Evolutionary conservation across 2,797 vertebrate genomes (phyloP).

Genomic region (Bryconaethiops microstoma): DNA sequence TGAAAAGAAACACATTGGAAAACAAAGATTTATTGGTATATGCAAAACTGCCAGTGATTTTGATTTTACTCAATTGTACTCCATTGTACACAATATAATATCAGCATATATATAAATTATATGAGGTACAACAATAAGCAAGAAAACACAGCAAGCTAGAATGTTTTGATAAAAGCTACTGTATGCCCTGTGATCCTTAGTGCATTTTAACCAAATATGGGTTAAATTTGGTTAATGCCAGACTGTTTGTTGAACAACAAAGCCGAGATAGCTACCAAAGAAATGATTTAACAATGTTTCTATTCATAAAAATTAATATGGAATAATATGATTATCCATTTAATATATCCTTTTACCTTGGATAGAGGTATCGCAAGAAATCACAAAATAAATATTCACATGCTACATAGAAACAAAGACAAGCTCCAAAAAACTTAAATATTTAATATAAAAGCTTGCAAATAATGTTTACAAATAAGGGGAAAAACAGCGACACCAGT

Average conservation of each 20-base stretch:
- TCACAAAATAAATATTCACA: slow-evolving; percentile 16
- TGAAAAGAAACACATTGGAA: neutral
- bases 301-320: neutral
- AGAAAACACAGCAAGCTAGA: neutral
- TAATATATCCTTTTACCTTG: neutral
- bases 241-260: neutral
- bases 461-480: slow-evolving; percentile 1
- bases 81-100: neutral
- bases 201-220: slow-evolving; percentile 16
- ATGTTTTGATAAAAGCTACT: neutral
- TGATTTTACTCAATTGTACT: too few species aligned
- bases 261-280: neutral
- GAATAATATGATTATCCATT: neutral
- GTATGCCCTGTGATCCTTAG: neutral
- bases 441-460: neutral
- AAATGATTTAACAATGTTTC: neutral
- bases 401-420: neutral
- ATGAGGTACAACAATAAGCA: neutral
- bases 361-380: neutral
- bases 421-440: slow-evolving; percentile 12
- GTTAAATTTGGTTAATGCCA: neutral
- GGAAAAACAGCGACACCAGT: neutral
- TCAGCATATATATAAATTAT: neutral
- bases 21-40: neutral
- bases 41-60: neutral